Evolutionary conservation across 1,140 invertebrate genomes (phyloP), one percentile per base, ranked within the genome.

Genomic region (Heliconius melpomene): DNA sequence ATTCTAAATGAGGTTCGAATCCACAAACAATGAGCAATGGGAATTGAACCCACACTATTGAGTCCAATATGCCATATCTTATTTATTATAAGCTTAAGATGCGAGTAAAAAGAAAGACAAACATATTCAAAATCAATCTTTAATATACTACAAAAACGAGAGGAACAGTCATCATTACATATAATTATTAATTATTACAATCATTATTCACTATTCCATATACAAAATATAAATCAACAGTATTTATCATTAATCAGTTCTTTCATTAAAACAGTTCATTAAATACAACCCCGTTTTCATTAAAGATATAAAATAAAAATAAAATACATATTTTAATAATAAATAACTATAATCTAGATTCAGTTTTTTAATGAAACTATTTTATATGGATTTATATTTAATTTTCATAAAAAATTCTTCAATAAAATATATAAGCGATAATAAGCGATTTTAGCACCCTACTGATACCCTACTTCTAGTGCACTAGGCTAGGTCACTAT

Each of bases 181-280:
- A 70, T 23, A 60, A 52, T 52, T 20, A 52, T 52, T 60, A n/a
- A 23, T 60, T 29, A 29, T 66, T 26, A 66, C 16, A 26, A 66
- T 75, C n/a, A 74, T 66, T 66, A 84, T 79, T 82, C 66, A 82
- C 80, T 85, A 81, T 77, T 83, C 81, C 83, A 72, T 85, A 84
- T 80, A 85, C 83, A 52, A 85, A 85, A 81, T 72, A 84, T 81
- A 84, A 83, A 78, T 73, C 70, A 75, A 75, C 54, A 77, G 77
- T 46, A 46, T 46, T 78, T 75, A 81, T 81, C 70, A 82, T 74
- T 84, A 83, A 88, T 88, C 86, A 88, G 86, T 88, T 88, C 86
- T 84, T 86, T 85, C 79, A 72, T 77, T 76, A 75, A 81, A 83
- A 82, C 82, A 85, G 75, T 75, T 81, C 71, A 76, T 77, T 83